Evolutionary conservation across 1,140 invertebrate genomes (phyloP), one percentile per base, ranked within the genome.

Genomic region (Bombus picipes): DNA sequence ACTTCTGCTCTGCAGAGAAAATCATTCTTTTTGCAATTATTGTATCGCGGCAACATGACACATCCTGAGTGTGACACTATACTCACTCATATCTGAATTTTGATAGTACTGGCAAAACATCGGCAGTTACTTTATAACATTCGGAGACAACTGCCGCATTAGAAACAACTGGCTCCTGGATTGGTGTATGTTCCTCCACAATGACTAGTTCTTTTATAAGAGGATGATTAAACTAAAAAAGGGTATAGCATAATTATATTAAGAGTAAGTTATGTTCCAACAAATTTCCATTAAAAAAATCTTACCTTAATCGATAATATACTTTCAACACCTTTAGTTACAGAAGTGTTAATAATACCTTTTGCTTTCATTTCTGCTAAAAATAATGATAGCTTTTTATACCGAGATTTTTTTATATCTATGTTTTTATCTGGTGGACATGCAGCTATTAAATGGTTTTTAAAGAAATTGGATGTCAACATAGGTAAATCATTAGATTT

Each of bases 391-490:
- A 99, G 94, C 94, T 99, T 99, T 95, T 99, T 99, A 92, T 97
- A 98, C 34, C 96, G 97, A 25, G 98, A 98, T 93, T 98, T 98
- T 93, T 99, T 99, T 3, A 99, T 96, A 93, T 99, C 98, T 65
- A 99, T 94, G 25, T 94, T 96, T 81, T 96, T 95, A 34, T 95
- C 95, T 10, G 96, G 88, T 2, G 97, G 97, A 93, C 97, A 98
- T 70, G 96, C 96, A 34, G 97, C 96, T 76, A 98, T 95, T 92
- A 99, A 96, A 94, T 98, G 96, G 88, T 97, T 96, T 85, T 97
- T 97, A 94, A 96, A 98, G 95, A 97, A 98, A 88, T 96, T 97
- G 88, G 97, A 98, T 3, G 97, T 97, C 25, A 98, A 93, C 39
- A 98, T 94, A 3, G 98, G 98, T 65, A 98, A 92, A 92, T 97